These are phyloP conservation scores for Drosophila barbarae DNA, from an alignment of 2,888 invertebrate species.

Conservation along the genomic window DNA sequence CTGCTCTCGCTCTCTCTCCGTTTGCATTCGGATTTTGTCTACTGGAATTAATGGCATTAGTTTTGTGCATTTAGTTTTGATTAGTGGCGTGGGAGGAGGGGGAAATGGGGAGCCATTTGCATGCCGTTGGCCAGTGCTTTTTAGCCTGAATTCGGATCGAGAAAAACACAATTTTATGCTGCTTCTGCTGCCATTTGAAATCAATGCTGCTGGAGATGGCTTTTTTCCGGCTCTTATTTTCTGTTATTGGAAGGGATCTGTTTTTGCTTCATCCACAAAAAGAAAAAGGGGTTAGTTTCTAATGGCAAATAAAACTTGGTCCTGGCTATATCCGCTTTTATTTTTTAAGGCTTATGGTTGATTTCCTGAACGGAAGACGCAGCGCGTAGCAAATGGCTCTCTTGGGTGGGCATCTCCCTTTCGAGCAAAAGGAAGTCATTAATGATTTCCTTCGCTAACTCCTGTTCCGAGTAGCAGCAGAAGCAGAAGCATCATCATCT, in stretches of 20 bases:
- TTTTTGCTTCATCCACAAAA: neutral
- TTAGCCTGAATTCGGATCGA: slow-evolving; percentile 16
- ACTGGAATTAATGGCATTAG: slow-evolving; percentile 75
- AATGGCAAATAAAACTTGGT: slow-evolving; percentile 20
- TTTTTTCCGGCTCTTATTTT: slow-evolving; percentile 29
- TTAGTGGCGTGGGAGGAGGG: slow-evolving; percentile 50
- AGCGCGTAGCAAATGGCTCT: slow-evolving; percentile 8
- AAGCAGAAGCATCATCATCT: neutral
- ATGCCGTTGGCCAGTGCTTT: slow-evolving; percentile 46
- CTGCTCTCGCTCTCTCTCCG: slow-evolving; percentile 8
- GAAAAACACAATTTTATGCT: slow-evolving; percentile 28
- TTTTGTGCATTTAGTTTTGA: slow-evolving; percentile 73
- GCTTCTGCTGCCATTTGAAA: slow-evolving; percentile 34
- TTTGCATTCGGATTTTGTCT: slow-evolving; percentile 69
- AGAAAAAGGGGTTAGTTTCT: slow-evolving; percentile 10
- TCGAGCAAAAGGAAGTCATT: slow-evolving; percentile 17
- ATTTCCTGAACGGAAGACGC: slow-evolving; percentile 24
- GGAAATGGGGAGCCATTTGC: slow-evolving; percentile 48
- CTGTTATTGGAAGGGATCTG: slow-evolving; percentile 12
- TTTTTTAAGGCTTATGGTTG: slow-evolving; percentile 21
- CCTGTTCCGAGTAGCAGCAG: slow-evolving; percentile 1
- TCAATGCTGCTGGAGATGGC: slow-evolving; percentile 63
- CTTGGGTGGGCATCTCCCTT: slow-evolving; percentile 4
- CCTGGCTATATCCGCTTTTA: slow-evolving; percentile 17
- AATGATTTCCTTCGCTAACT: slow-evolving; percentile 37